Percentiles rank a stretch among this genome's conserved stretches.
These are phyloP conservation scores for Pelodiscus sinensis DNA, from an alignment of 2,113 vertebrate species.

Conservation along the genomic window DNA sequence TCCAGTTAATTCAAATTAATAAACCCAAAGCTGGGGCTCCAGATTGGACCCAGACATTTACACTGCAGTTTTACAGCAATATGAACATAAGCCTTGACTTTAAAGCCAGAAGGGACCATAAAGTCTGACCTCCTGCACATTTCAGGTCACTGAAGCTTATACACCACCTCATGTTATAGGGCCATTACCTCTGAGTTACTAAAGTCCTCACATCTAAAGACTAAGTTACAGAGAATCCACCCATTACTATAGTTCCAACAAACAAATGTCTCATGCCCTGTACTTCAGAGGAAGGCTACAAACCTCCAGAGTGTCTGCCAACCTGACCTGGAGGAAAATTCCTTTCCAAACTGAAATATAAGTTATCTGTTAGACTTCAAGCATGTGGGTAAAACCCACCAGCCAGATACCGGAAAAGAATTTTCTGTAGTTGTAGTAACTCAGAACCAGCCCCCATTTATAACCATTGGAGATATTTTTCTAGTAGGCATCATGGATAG, in stretches of 20 bases:
- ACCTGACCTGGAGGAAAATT: neutral
- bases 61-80: neutral
- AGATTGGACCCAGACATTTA: no score
- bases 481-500: neutral
- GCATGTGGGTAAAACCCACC: neutral
- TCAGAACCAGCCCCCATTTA: neutral
- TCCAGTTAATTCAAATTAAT: neutral
- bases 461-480: neutral
- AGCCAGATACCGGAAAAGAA: neutral
- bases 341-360: neutral
- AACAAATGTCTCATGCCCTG: neutral
- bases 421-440: neutral
- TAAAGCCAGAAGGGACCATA: neutral
- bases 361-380: neutral
- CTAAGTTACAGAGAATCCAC: neutral
- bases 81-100: neutral
- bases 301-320: neutral
- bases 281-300: neutral
- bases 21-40: neutral
- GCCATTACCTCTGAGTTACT: neutral
- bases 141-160: neutral
- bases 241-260: neutral
- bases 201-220: neutral
- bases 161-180: neutral
- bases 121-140: neutral